A percentile compares a stretch with the other conserved stretches of the same genome.
Evolutionary conservation across 2,113 vertebrate genomes (phyloP).

Genomic region (Redunca redunca): DNA sequence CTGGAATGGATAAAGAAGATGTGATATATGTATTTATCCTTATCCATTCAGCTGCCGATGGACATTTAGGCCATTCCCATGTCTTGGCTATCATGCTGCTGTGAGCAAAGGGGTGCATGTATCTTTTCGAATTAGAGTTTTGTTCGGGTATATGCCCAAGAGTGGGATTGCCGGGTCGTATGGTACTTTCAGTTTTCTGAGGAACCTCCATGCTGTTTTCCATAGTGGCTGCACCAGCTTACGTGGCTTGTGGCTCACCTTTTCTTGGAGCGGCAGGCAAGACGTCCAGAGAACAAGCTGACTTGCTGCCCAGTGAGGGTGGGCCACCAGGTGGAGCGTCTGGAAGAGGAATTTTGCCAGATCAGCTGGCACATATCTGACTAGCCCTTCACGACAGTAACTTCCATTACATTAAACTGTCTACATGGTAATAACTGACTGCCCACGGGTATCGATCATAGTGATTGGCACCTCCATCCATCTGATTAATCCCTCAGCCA

Average conservation of each 20-base stretch:
- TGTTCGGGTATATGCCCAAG: neutral
- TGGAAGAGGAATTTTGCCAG: slow-evolving; percentile 3
- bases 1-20: neutral
- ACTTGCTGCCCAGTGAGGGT: neutral
- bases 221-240: neutral
- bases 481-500: neutral
- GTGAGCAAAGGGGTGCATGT: neutral
- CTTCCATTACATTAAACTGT: neutral
- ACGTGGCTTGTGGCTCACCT: slow-evolving; percentile 15
- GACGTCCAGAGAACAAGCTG: neutral
- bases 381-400: neutral
- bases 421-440: neutral
- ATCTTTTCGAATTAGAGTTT: neutral
- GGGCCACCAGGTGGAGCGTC: neutral
- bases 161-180: neutral
- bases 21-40: neutral
- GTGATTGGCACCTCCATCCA: neutral
- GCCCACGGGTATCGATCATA: neutral
- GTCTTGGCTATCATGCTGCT: neutral
- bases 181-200: neutral
- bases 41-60: neutral
- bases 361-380: neutral
- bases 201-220: neutral
- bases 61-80: neutral
- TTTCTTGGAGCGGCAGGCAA: neutral